These are phyloP conservation scores for Cotesia typhae DNA, from an alignment of 1,140 invertebrate genomes.

Conservation along the genomic window DNA sequence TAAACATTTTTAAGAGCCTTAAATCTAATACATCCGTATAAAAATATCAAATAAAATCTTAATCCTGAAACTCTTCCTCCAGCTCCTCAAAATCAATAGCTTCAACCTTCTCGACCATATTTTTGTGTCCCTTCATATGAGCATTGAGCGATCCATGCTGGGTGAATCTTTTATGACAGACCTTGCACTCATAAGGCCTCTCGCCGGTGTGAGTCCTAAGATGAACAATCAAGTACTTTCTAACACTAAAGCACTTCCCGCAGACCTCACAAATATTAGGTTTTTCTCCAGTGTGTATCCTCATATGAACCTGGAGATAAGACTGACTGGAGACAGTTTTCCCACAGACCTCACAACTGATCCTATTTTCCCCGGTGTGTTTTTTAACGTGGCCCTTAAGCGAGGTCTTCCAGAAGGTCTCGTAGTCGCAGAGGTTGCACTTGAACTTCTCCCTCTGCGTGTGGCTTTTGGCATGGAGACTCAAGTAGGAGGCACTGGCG, in stretches of 20 bases:
- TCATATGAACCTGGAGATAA: slow-evolving; percentile 64
- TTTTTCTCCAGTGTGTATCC: slow-evolving; percentile 76
- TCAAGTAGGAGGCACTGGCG: slow-evolving; percentile 52
- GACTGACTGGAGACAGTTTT: slow-evolving; percentile 71
- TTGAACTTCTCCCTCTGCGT: slow-evolving; percentile 60
- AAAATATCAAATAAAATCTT: too few species aligned
- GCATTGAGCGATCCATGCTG: slow-evolving; percentile 61
- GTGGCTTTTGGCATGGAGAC: slow-evolving; percentile 51
- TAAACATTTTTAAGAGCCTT: too few species aligned
- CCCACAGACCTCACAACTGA: slow-evolving; percentile 66
- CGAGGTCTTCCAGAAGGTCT: slow-evolving; percentile 59
- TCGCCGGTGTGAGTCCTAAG: slow-evolving; percentile 70
- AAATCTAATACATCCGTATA: too few species aligned
- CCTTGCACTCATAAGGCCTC: slow-evolving; percentile 66
- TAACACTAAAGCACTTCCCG: slow-evolving; percentile 75
- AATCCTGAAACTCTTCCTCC: too few species aligned
- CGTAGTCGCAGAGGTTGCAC: slow-evolving; percentile 54
- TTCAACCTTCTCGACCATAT: not conserved
- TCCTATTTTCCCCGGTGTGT: slow-evolving; percentile 67
- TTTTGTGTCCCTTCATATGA: slow-evolving; percentile 51
- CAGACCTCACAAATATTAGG: slow-evolving; percentile 79
- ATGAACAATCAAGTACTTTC: slow-evolving; percentile 72
- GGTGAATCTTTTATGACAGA: slow-evolving; percentile 75
- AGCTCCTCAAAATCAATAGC: too few species aligned
- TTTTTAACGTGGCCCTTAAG: slow-evolving; percentile 86